These are phyloP conservation scores for Callochromis pleurospilus DNA, from an alignment of 2,113 vertebrate genomes.

Conservation along the genomic window DNA sequence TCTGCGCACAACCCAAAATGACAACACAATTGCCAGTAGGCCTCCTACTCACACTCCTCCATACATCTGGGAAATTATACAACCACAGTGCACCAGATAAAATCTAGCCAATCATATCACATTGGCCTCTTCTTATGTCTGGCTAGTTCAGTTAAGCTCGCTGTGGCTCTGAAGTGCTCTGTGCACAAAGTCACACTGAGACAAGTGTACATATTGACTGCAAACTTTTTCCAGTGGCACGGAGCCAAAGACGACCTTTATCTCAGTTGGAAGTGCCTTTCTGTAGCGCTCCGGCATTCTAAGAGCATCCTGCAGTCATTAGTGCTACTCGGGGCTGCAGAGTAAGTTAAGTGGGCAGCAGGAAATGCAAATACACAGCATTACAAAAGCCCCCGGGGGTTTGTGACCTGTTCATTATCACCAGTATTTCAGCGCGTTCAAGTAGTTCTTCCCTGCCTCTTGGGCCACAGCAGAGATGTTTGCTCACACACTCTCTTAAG, in stretches of 20 bases:
- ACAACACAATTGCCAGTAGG: neutral
- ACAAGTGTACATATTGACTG: neutral
- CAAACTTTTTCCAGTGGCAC: neutral
- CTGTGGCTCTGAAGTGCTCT: neutral
- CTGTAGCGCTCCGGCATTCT: neutral
- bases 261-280: neutral
- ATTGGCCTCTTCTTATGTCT: neutral
- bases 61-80: constrained; percentile 22
- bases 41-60: neutral
- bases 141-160: neutral
- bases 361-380: constrained; percentile 18
- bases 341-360: neutral
- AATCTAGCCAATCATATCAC: neutral
- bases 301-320: constrained; percentile 8
- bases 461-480: constrained; percentile 24
- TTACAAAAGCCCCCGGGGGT: neutral
- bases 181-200: neutral
- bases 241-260: neutral
- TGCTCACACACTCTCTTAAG: constrained; percentile 9
- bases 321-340: neutral
- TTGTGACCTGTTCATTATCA: constrained; percentile 46
- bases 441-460: neutral
- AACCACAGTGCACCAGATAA: neutral
- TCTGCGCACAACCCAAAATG: neutral
- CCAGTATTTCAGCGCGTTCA: neutral